Percentiles rank a stretch among this genome's conserved stretches.
Evolutionary conservation across 1,140 invertebrate species (phyloP).

Genomic region (Saccostrea echinata): DNA sequence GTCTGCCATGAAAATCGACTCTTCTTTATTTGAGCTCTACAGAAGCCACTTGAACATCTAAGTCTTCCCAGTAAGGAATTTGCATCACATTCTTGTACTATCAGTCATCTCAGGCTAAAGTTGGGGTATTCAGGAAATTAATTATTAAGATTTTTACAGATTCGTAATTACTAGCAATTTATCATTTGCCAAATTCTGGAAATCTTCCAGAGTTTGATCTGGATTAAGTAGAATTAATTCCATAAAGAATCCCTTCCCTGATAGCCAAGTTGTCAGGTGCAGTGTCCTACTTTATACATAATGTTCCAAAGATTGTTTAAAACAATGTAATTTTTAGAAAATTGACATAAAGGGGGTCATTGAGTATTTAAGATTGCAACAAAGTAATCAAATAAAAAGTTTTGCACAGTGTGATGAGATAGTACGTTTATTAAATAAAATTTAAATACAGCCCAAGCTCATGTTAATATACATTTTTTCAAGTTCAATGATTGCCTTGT

Average conservation of each 20-base stretch:
- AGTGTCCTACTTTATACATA: not conserved
- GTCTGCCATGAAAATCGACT: constrained; percentile 28
- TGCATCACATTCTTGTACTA: not conserved
- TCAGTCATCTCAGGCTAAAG: not conserved
- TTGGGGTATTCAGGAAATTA: constrained; percentile 1
- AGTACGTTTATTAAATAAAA: no score
- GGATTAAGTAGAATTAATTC: constrained; percentile 9
- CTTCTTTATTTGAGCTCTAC: not conserved
- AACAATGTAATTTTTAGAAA: not conserved
- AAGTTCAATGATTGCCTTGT: no score
- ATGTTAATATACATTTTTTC: no score
- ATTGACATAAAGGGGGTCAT: no score
- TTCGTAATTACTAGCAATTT: not conserved
- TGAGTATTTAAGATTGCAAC: no score
- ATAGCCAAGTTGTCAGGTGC: not conserved
- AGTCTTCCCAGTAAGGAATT: not conserved
- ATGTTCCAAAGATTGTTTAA: not conserved
- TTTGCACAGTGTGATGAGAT: no score
- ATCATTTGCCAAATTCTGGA: constrained; percentile 1
- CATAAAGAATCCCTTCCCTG: not conserved
- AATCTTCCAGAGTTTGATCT: not conserved
- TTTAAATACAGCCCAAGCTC: no score
- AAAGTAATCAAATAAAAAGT: no score
- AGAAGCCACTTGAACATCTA: constrained; percentile 7
- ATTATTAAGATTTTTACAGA: constrained; percentile 26